Evolutionary conservation across 2,113 vertebrate species (phyloP).

Genomic region (Anarrhichthys ocellatus): DNA sequence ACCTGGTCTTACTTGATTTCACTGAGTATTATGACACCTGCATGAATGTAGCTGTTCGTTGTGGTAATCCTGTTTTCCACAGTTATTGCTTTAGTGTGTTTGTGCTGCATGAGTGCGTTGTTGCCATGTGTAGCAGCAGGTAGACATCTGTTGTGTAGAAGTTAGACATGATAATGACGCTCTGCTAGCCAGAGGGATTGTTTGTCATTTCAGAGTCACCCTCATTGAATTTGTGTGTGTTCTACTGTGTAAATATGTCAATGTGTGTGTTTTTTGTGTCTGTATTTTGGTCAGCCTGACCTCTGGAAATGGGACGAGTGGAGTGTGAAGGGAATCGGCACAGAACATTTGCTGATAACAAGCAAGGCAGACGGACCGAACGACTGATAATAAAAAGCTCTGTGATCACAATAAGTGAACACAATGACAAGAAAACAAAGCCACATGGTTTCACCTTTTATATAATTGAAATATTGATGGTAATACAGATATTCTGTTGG

Average conservation of each 20-base stretch:
- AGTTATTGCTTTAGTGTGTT: not conserved
- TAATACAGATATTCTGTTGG: not conserved
- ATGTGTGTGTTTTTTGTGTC: not conserved
- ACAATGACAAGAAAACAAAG: not conserved
- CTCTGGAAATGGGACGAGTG: not conserved
- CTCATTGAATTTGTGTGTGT: not conserved
- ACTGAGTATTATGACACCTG: slow-evolving; percentile 3
- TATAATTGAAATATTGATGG: not conserved
- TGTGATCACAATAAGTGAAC: not conserved
- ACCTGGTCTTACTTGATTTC: slow-evolving; percentile 19
- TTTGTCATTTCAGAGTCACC: not conserved
- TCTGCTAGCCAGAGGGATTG: not conserved
- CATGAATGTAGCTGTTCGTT: not conserved
- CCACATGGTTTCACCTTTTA: not conserved
- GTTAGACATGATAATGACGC: not conserved
- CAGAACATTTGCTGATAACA: not conserved
- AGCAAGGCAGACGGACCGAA: not conserved
- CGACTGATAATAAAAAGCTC: not conserved
- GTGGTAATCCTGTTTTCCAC: not conserved
- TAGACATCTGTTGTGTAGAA: not conserved
- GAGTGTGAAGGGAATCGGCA: not conserved
- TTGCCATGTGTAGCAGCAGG: not conserved
- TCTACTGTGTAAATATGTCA: not conserved
- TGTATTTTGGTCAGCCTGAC: not conserved
- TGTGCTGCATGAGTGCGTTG: not conserved